Conservation (phyloP, 1,140 invertebrate genomes). For the Brachionus paranguensis region DNA sequence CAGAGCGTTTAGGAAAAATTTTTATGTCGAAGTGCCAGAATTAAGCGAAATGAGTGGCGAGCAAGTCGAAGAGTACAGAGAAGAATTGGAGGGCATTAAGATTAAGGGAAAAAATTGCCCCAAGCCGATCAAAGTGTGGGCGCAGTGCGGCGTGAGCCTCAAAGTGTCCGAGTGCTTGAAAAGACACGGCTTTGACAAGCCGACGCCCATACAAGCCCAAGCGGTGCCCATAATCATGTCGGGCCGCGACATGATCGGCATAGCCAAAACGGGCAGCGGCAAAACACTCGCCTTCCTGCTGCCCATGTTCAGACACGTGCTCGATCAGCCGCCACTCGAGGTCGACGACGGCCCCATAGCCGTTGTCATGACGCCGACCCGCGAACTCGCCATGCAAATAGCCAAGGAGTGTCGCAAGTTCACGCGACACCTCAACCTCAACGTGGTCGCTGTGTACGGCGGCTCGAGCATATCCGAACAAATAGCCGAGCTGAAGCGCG, state of each 20-base stretch:
- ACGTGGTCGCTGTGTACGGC: constrained; percentile 93
- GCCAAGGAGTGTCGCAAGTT: constrained; percentile 94
- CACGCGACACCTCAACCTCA: constrained; percentile 74
- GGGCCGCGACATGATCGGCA: constrained; percentile 89
- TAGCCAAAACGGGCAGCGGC: constrained; percentile 97
- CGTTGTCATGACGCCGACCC: constrained; percentile 92
- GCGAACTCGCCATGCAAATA: constrained; percentile 98
- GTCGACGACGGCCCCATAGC: constrained; percentile 91
- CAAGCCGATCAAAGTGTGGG: constrained; percentile 92
- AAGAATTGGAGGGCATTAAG: constrained; percentile 59
- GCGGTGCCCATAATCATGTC: constrained; percentile 98
- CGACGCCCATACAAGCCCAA: constrained; percentile 96
- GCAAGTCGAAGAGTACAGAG: constrained; percentile 67
- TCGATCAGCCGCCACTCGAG: constrained; percentile 84
- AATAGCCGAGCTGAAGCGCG: constrained; percentile 93
- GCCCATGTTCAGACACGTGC: constrained; percentile 95
- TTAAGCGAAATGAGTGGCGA: constrained; percentile 80
- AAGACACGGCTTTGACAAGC: constrained; percentile 81
- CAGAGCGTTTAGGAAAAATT: constrained; percentile 82
- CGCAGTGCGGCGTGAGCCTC: constrained; percentile 93
- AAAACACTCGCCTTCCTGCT: constrained; percentile 96
- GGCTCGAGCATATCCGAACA: constrained; percentile 94
- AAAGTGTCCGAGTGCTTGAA: constrained; percentile 90
- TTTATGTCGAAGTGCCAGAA: constrained; percentile 90
- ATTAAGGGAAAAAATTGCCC: constrained; percentile 75